Conservation (phyloP, 2,888 invertebrate species). For the Oscheius sp. region DNA sequence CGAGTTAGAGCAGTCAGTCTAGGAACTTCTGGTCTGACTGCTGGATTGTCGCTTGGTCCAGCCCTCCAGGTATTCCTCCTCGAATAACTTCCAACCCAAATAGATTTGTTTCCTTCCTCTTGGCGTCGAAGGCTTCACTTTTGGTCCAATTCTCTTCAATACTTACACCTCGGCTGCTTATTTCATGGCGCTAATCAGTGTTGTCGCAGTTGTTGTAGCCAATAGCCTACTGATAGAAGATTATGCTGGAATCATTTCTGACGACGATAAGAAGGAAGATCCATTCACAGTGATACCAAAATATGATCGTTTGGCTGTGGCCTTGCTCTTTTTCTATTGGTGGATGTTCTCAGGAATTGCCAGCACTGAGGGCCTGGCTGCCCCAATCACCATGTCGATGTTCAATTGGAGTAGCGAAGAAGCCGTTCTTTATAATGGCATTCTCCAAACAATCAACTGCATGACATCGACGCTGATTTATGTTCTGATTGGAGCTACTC, state of each 20-base stretch:
- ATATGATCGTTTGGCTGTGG: conserved; percentile 40
- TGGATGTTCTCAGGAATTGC: conserved; percentile 29
- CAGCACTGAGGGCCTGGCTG: conserved; percentile 32
- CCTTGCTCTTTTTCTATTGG: conserved; percentile 41
- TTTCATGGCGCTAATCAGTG: conserved; percentile 38
- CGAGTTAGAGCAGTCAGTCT: conserved; percentile 48
- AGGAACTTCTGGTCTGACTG: conserved; percentile 47
- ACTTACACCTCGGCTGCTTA: conserved; percentile 52
- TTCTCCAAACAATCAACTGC: conserved; percentile 43
- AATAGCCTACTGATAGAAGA: conserved; percentile 34
- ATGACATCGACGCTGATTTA: conserved; percentile 39
- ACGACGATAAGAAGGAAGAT: conserved; percentile 35
- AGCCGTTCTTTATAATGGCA: conserved; percentile 49
- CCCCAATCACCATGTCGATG: conserved; percentile 51
- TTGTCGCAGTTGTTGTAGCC: conserved; percentile 6
- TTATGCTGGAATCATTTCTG: conserved; percentile 44
- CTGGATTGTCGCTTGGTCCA: conserved; percentile 51
- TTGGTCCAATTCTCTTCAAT: conserved; percentile 42
- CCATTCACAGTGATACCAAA: conserved; percentile 37
- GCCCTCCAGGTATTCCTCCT: conserved; percentile 39
- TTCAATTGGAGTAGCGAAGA: conserved; percentile 50
- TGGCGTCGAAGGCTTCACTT: conserved; percentile 3
- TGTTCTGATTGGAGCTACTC: conserved; percentile 40
- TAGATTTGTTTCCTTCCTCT: conserved; percentile 29
- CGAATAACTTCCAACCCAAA: background rate